Conservation (phyloP, 1,140 invertebrate genomes). For the Drosophila ercepeae region DNA sequence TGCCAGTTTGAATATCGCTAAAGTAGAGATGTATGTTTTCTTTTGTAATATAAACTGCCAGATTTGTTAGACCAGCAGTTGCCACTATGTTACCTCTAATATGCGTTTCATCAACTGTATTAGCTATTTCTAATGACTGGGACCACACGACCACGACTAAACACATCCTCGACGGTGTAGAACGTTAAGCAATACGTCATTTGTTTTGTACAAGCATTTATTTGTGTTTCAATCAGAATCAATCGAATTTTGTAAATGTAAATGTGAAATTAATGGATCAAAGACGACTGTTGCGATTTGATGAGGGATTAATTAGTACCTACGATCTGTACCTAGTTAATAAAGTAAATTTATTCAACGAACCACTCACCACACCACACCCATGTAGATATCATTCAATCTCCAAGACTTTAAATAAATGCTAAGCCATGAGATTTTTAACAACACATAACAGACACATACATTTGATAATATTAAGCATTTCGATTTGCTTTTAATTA, state of each 20-base stretch:
- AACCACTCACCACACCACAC: too few relatives aligned
- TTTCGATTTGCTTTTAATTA: conserved; percentile 40
- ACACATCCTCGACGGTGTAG: conserved; percentile 13
- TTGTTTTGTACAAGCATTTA: conserved; percentile 27
- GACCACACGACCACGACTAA: conserved; percentile 24
- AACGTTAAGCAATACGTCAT: conserved; percentile 10
- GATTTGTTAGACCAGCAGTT: conserved; percentile 25
- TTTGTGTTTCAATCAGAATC: conserved; percentile 18
- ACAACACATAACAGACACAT: background rate
- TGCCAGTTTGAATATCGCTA: conserved; percentile 9
- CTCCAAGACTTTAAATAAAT: conserved; percentile 18
- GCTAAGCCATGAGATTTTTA: conserved; percentile 31
- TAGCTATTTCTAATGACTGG: conserved; percentile 21
- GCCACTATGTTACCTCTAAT: conserved; percentile 38
- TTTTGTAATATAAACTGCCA: conserved; percentile 45
- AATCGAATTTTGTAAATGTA: conserved; percentile 23
- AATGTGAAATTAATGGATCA: background rate
- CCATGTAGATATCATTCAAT: conserved; percentile 31
- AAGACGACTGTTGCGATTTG: conserved; percentile 11
- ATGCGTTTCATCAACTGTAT: conserved; percentile 27
- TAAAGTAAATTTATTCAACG: conserved; percentile 5
- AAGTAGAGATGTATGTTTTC: conserved; percentile 7
- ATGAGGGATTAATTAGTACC: background rate
- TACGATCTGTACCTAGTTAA: conserved; percentile 29
- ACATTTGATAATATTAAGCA: conserved; percentile 16